Evolutionary conservation across 2,113 vertebrate species (phyloP), one percentile per base, ranked within the genome.

Genomic region (Lophius piscatorius): DNA sequence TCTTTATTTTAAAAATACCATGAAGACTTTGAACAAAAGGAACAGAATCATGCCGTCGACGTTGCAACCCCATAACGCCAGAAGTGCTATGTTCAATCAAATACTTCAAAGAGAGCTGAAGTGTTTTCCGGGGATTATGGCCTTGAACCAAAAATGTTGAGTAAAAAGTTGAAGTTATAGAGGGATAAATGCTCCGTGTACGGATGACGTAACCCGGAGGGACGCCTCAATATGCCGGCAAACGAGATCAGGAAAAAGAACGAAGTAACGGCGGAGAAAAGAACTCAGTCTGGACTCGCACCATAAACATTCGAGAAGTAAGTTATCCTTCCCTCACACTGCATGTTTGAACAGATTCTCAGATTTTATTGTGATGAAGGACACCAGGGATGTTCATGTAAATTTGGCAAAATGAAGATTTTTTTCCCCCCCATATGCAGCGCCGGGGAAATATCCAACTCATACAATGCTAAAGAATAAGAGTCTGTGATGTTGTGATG

Each of bases 1-100:
- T 54, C 51, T 81, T 71, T 44, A 46, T 33, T 70, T 84, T 50
- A 73, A 75, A 87, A 78, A 83, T 74, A 79, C 38, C 70, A 57
- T 8, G 1, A 39, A 67, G 70, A 82, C 78, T 78, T 80, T 10
- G 60, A 73, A 49, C 69, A 66, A 45, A 39, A 65, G 61, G 42
- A 62, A 45, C 74, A 40, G 28, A 68, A 76, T 74, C 52, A 54
- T 52, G 60, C 57, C 61, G 40, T 17, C 34, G 46, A 73, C 68
- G 41, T 62, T 18, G 14, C 26, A 26, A 29, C 23, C 18, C 4
- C 11, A 17, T 31, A n/a, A 52, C 8, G 9, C 5, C 35, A 14
- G 36, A 13, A 35, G 10, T 14, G 14, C 12, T 17, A 35, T 1
- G 9, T 42, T 24, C 47, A 20, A 4, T 41, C 16, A 29, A 6